Percentiles rank a stretch among this genome's conserved stretches.
Conservation (phyloP, 2,888 invertebrate genomes). For the Agrochola litura region DNA sequence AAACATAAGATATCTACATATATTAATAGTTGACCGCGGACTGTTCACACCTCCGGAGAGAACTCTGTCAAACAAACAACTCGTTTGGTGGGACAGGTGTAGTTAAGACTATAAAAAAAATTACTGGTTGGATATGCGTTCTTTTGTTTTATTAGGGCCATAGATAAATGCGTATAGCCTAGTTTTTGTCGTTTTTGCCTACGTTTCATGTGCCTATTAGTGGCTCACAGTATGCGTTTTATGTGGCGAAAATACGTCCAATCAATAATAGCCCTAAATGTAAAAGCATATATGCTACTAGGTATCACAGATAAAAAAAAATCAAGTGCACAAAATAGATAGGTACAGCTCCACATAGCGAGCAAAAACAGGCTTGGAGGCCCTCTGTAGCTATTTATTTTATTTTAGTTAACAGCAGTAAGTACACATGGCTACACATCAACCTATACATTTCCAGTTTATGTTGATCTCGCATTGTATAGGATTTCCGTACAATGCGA, state of each 20-base stretch:
- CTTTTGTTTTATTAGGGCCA: background rate
- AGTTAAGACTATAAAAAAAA: background rate
- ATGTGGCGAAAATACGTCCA: background rate
- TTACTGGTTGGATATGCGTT: background rate
- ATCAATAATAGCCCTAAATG: background rate
- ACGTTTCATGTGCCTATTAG: too few relatives aligned
- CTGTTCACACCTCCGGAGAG: background rate
- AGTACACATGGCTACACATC: too few relatives aligned
- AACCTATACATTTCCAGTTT: too few relatives aligned
- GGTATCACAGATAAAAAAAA: background rate
- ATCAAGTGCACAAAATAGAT: background rate
- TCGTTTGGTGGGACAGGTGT: background rate
- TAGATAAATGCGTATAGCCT: background rate
- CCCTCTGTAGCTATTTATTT: background rate
- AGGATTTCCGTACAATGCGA: too few relatives aligned
- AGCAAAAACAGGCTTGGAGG: background rate
- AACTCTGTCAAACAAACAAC: background rate
- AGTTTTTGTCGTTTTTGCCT: background rate
- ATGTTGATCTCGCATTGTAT: too few relatives aligned
- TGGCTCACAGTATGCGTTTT: background rate
- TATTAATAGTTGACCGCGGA: background rate
- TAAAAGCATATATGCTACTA: background rate
- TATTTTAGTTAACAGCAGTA: background rate
- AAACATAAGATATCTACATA: background rate
- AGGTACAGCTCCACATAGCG: background rate